Conservation (phyloP, 2,113 vertebrate species). For the Pandion haliaetus region DNA sequence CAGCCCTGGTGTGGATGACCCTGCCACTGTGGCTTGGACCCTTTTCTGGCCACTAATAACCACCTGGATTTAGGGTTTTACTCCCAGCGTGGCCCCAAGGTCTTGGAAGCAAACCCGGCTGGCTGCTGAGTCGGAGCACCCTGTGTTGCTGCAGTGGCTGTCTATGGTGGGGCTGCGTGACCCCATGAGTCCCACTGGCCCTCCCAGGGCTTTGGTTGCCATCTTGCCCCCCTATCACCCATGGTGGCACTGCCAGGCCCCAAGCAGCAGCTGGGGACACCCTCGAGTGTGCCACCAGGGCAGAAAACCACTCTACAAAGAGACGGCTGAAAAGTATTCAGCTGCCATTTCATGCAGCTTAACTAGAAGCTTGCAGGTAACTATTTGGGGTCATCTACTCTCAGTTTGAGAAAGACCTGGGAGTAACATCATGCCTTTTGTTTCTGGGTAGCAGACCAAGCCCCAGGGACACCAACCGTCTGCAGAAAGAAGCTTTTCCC, state of each 20-base stretch:
- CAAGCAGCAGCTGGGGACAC: background rate
- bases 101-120: background rate
- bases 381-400: background rate
- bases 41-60: background rate
- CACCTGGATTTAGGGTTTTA: background rate
- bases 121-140: background rate
- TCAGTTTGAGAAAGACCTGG: background rate
- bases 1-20: background rate
- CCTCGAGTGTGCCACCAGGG: background rate
- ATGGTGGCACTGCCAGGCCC: background rate
- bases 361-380: background rate
- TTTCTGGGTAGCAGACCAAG: background rate
- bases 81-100: background rate
- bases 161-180: background rate
- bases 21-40: background rate
- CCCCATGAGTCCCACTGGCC: fast-evolving
- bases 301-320: background rate
- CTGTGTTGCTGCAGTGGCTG: background rate
- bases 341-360: background rate
- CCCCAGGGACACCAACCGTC: background rate
- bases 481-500: background rate
- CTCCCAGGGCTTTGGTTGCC: background rate
- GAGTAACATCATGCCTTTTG: background rate
- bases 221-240: background rate
- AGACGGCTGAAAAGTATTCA: background rate